Evolutionary conservation across 1,140 invertebrate species (phyloP), one percentile per base, ranked within the genome.

Genomic region (Gonatopus flavifemur): DNA sequence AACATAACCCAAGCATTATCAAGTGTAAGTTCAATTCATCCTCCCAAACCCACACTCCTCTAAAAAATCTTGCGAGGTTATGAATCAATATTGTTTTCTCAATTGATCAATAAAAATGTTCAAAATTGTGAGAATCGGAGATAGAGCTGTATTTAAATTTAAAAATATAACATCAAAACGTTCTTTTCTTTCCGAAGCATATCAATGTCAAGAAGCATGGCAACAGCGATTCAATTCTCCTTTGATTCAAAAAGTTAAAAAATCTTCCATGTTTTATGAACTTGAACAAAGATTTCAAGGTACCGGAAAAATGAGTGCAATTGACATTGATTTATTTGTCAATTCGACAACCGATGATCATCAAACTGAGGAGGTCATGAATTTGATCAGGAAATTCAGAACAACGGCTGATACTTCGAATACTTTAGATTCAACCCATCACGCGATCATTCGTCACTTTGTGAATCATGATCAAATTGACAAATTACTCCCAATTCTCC

Each of bases 281-380:
- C 55, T 90, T 8, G 84, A 88, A 31, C 79, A 83, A 55, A 83
- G 81, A 65, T 83, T 78, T 63, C 57, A 81, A 49, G 53, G 68
- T 57, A 55, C 63, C 35, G 80, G 79, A 1, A 79, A 80, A 55
- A 74, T 87, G 1, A 85, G 80, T 69, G 82, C 87, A 6, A 78
- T 91, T 16, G 89, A 91, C 66, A 75, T 91, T 0, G 89, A 92
- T 65, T 80, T 91, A 54, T 90, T 86, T 70, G 82, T 81, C 0
- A 88, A 89, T 72, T 74, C 79, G 21, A 52, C 86, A 2, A 72
- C 67, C 16, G 77, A 84, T 25, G 47, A 56, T 4, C 48, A 72
- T 1, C 64, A 76, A 19, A 70, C 77, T 25, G 84, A 89, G 12
- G 88, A 92, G 76, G 58, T 91, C 2, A 77, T 86, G 42, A 83